Evolutionary conservation across 1,140 invertebrate genomes (phyloP), one percentile per base, ranked within the genome.

Genomic region (Philaenus spumarius): DNA sequence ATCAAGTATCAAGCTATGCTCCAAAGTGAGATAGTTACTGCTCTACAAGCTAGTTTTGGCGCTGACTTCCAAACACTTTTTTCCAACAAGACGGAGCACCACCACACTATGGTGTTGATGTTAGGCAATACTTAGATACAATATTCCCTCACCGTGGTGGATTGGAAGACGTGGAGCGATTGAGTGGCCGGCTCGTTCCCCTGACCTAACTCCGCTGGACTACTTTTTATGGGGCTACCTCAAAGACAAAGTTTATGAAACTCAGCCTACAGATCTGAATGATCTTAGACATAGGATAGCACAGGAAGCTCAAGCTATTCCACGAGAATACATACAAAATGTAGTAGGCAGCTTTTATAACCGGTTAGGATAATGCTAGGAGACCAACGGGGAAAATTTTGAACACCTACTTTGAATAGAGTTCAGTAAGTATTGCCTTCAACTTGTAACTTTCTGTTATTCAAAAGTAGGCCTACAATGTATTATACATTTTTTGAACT

Each of bases 201-300:
- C 42, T 45, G 42, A 45, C 15, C 42, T 45, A 9, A 45, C 6
- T 45, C 42, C 15, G 15, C 15, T 69, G 23, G 71, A 75, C 66
- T 75, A 71, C 67, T 72, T 72, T 63, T 62, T 68, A 20, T 74
- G 69, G 6, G 42, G 42, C 42, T 45, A 45, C 42, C 42, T 45
- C 42, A 45, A 45, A 45, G 42, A 45, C 7, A 45, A 45, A 45
- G 42, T 45, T 45, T 6, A 45, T 45, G 7, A 45, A 15, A 45
- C 42, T 45, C 42, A 9, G 6, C 42, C 42, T 45, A 17, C 42
- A 9, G 42, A 45, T 45, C 42, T 17, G 42, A 45, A 15, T 19
- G 14, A 15, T 15, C 6, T 45, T 6, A 17, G 15, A 9, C 42
- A 9, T n/a, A n/a, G n/a, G n/a, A n/a, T n/a, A n/a, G n/a, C n/a